phyloP scores from a whole-genome alignment of 2,888 invertebrate species.

The Globia sparganii region DNA sequence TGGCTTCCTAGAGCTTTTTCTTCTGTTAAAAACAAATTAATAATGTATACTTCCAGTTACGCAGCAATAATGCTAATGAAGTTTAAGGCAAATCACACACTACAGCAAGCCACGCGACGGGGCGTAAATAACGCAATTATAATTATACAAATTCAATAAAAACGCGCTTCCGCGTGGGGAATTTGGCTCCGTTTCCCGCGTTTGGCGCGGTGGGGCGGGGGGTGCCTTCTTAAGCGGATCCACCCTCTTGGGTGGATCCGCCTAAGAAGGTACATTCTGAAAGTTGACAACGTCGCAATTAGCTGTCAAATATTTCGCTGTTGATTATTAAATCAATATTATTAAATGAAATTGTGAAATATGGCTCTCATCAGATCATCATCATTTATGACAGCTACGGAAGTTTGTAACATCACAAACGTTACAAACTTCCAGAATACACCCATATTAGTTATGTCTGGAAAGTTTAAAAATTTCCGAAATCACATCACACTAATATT shows the following conservation, averaged over 20 bases:
- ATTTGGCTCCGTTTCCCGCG: neutral
- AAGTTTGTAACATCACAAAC: neutral
- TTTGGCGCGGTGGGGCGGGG: too few relatives aligned
- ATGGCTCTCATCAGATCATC: neutral
- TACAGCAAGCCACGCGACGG: neutral
- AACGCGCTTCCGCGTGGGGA: neutral
- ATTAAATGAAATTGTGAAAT: neutral
- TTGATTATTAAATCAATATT: neutral
- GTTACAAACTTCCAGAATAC: neutral
- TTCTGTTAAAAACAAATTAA: conserved; percentile 2
- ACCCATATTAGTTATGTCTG: neutral
- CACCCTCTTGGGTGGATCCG: neutral
- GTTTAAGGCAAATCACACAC: neutral
- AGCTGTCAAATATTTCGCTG: neutral
- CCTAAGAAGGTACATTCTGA: too few relatives aligned
- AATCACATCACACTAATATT: too few relatives aligned
- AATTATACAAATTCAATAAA: neutral
- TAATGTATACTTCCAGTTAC: neutral
- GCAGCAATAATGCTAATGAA: neutral
- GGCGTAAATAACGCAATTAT: neutral
- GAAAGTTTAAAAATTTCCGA: neutral
- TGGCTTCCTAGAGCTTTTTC: neutral
- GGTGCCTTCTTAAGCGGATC: too few relatives aligned
- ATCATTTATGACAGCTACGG: neutral
- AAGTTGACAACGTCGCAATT: neutral